Evolutionary conservation across 2,888 invertebrate genomes (phyloP).

Genomic region (Stenolophus ochropezus): DNA sequence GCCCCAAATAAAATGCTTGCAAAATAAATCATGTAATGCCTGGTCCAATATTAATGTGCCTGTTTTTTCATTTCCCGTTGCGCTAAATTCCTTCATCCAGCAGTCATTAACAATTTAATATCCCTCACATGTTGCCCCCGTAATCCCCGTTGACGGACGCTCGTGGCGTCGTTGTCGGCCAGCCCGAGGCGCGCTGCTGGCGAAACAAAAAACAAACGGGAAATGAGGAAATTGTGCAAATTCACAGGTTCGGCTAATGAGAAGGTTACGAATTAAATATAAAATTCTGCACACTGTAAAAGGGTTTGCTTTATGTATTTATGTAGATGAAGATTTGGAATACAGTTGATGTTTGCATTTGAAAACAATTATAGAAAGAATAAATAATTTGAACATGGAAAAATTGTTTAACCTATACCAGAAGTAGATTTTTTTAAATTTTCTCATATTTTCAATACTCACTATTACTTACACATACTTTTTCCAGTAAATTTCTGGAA

Average conservation of each 20-base stretch:
- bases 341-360: too few species aligned
- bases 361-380: too few species aligned
- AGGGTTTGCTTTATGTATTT: too few species aligned
- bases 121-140: background rate
- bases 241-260: slow-evolving; percentile 34
- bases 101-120: background rate
- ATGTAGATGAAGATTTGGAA: too few species aligned
- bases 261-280: background rate
- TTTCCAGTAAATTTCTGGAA: too few species aligned
- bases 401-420: too few species aligned
- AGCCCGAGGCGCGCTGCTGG: background rate
- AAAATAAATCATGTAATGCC: background rate
- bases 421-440: too few species aligned
- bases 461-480: too few species aligned
- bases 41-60: background rate
- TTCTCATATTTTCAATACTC: too few species aligned
- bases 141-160: background rate
- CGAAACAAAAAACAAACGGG: background rate
- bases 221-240: slow-evolving; percentile 43
- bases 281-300: too few species aligned
- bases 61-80: background rate
- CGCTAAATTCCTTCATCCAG: background rate
- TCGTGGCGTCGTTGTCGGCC: background rate
- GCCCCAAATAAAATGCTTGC: background rate
- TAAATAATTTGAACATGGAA: too few species aligned